Evolutionary conservation across 2,888 invertebrate genomes (phyloP), one percentile per base, ranked within the genome.

Genomic region (Polydrusus cervinus): DNA sequence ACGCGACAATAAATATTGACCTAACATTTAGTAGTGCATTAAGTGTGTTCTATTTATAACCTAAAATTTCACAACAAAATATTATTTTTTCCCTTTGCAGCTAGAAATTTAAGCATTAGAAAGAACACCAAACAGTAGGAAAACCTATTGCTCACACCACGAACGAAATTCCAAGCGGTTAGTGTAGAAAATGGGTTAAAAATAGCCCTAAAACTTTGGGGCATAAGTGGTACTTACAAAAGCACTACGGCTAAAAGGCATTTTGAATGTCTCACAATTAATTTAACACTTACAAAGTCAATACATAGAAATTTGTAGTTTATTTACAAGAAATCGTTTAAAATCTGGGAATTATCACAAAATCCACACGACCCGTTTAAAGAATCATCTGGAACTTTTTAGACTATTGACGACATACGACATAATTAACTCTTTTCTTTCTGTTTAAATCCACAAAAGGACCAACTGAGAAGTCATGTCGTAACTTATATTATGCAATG

Each of bases 311-410:
- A 61, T 49, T 20, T 38, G 18, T 18, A 49, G 14, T 51, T 16
- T 49, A 60, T 67, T 67, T 62, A 40, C 34, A 49, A 38, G 55
- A 66, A 68, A 49, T 62, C 60, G 8, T 14, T 20, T 51, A 75
- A 71, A 66, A 53, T 30, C 16, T 61, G 1, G 3, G 51, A 71
- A 67, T 73, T 76, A 69, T 30, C n/a, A 65, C 47, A 71, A 73
- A 72, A 47, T 65, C 57, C 69, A 57, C 69, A 76, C 57, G 68
- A 68, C 55, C 55, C 55, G 43, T 70, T 73, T 13, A 73, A 61
- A 71, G 76, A 76, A 76, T 70, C 70, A 76, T 76, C 76, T 76
- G 76, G 75, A 75, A 75, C 68, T 62, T 64, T 64, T 74, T 30
- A 45, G 64, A 74, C 8, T 45, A 57, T 66, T 55, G 20, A 43